Percentiles rank a stretch among this genome's conserved stretches.
These are phyloP conservation scores for Hyles euphorbiae DNA, from an alignment of 1,140 invertebrate genomes.

Conservation along the genomic window DNA sequence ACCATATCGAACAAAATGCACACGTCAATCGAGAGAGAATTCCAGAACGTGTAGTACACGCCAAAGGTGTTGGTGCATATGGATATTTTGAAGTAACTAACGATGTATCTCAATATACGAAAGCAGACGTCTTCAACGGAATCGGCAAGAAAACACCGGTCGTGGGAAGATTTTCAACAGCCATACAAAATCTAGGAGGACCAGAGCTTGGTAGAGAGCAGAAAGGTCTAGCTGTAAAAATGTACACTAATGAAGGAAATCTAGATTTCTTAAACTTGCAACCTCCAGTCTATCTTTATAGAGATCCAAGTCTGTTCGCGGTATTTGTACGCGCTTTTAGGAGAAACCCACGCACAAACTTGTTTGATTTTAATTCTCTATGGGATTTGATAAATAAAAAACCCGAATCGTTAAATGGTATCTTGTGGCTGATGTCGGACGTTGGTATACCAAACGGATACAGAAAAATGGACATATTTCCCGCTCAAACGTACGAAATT, in stretches of 20 bases:
- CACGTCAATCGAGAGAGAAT: conserved; percentile 93
- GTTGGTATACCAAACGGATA: conserved; percentile 91
- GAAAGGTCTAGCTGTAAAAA: conserved; percentile 82
- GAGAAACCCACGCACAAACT: conserved; percentile 81
- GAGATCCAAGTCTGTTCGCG: conserved; percentile 80
- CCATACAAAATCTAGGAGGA: conserved; percentile 89
- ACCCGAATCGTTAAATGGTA: conserved; percentile 87
- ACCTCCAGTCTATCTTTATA: conserved; percentile 82
- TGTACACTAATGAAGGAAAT: conserved; percentile 85
- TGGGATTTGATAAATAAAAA: conserved; percentile 91
- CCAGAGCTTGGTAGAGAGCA: conserved; percentile 83
- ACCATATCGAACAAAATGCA: conserved; percentile 88
- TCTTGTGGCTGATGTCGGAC: conserved; percentile 88
- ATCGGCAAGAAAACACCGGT: conserved; percentile 91
- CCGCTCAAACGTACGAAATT: conserved; percentile 83
- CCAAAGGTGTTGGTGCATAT: conserved; percentile 95
- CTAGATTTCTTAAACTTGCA: conserved; percentile 79
- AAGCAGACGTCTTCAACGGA: conserved; percentile 87
- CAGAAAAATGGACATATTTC: conserved; percentile 80
- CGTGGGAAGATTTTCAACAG: conserved; percentile 82
- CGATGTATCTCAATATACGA: conserved; percentile 90
- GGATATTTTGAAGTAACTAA: conserved; percentile 97
- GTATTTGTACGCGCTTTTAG: conserved; percentile 78
- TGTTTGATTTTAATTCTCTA: conserved; percentile 86
- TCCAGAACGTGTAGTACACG: conserved; percentile 95